Percentiles rank a stretch among this genome's conserved stretches.
Evolutionary conservation across 2,888 invertebrate species (phyloP).

Genomic region (Drosophila hamatofila): DNA sequence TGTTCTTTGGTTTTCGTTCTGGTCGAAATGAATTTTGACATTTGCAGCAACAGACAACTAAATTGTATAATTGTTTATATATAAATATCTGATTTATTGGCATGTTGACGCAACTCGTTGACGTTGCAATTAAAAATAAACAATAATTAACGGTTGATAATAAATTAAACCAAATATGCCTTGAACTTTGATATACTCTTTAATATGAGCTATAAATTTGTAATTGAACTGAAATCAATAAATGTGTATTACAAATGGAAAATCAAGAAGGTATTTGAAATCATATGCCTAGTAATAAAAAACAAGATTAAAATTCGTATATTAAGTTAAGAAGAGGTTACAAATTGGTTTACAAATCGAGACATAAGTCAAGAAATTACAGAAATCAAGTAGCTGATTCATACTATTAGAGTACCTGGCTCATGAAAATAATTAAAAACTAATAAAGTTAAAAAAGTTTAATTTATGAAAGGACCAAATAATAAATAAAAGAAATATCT

Average conservation of each 20-base stretch:
- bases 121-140: conserved; percentile 35
- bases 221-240: background rate
- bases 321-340: too few species aligned
- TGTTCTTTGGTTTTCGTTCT: conserved; percentile 41
- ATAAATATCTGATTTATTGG: conserved; percentile 20
- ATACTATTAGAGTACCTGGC: too few species aligned
- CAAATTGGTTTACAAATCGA: too few species aligned
- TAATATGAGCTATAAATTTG: background rate
- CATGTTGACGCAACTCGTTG: conserved; percentile 41
- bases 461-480: too few species aligned
- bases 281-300: too few species aligned
- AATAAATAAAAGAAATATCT: too few species aligned
- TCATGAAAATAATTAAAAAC: too few species aligned
- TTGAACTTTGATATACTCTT: background rate
- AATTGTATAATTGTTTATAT: conserved; percentile 12
- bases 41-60: conserved; percentile 29
- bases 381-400: too few species aligned
- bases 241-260: background rate
- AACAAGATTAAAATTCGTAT: too few species aligned
- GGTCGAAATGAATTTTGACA: conserved; percentile 50
- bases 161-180: background rate
- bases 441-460: too few species aligned
- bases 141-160: background rate
- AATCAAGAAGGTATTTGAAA: too few species aligned
- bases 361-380: too few species aligned